Evolutionary conservation across 2,888 invertebrate species (phyloP).

Genomic region (Tipula confusa): DNA sequence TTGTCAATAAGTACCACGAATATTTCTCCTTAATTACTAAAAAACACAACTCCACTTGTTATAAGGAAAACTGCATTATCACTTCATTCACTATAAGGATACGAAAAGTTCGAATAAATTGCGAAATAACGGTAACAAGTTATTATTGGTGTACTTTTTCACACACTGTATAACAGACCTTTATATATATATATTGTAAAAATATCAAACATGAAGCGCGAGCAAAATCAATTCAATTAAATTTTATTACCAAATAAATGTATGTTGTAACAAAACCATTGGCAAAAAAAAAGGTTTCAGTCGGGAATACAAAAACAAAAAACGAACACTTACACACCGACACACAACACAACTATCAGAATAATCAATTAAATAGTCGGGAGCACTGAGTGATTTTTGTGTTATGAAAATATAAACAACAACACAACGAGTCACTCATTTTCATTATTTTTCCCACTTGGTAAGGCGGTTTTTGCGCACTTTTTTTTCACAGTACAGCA

Average conservation of each 20-base stretch:
- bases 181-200: not conserved
- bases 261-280: not conserved
- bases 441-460: not conserved
- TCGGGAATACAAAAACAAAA: not conserved
- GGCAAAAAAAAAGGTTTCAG: not conserved
- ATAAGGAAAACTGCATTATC: too few species aligned
- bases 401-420: not conserved
- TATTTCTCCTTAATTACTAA: too few species aligned
- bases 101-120: too few species aligned
- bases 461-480: not conserved
- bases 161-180: too few species aligned
- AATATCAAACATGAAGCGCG: not conserved
- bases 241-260: not conserved
- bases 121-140: too few species aligned
- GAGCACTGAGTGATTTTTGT: not conserved
- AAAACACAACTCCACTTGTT: too few species aligned
- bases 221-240: constrained; percentile 3
- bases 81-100: too few species aligned
- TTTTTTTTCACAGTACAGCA: not conserved
- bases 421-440: not conserved
- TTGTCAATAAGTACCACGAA: too few species aligned
- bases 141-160: too few species aligned
- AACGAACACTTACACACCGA: not conserved
- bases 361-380: not conserved
- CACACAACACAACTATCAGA: not conserved